phyloP scores from a whole-genome alignment of 2,888 invertebrate genomes.

The Callimorpha dominula region DNA sequence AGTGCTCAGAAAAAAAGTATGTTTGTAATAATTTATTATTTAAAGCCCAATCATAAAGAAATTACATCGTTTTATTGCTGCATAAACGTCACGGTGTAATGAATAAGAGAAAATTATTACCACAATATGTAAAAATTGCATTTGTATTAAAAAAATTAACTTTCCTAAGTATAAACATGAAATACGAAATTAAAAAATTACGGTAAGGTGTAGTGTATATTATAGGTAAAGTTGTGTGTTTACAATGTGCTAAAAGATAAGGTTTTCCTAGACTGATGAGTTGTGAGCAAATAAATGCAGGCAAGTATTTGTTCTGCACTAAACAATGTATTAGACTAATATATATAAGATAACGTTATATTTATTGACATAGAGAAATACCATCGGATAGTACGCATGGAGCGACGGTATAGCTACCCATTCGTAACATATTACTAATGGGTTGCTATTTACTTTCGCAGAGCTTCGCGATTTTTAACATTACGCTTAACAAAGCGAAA shows the following conservation, averaged over 20 bases:
- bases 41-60: not conserved
- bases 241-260: constrained; percentile 31
- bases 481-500: not conserved
- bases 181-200: not conserved
- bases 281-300: constrained; percentile 37
- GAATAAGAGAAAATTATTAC: constrained; percentile 25
- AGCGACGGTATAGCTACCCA: not conserved
- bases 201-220: constrained; percentile 14
- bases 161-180: not conserved
- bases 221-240: constrained; percentile 20
- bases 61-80: constrained; percentile 6
- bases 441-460: not conserved
- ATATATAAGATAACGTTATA: constrained; percentile 13
- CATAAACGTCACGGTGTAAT: constrained; percentile 21
- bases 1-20: not conserved
- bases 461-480: not conserved
- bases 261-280: constrained; percentile 17
- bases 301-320: constrained; percentile 10
- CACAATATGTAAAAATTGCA: constrained; percentile 1
- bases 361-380: constrained; percentile 37
- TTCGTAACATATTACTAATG: not conserved
- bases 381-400: constrained; percentile 28
- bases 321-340: constrained; percentile 33
- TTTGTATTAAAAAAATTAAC: not conserved
- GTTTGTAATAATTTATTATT: not conserved